Percentiles rank a stretch among this genome's conserved stretches.
phyloP scores from a whole-genome alignment of 2,888 invertebrate genomes.

The Amphimallon solstitiale region DNA sequence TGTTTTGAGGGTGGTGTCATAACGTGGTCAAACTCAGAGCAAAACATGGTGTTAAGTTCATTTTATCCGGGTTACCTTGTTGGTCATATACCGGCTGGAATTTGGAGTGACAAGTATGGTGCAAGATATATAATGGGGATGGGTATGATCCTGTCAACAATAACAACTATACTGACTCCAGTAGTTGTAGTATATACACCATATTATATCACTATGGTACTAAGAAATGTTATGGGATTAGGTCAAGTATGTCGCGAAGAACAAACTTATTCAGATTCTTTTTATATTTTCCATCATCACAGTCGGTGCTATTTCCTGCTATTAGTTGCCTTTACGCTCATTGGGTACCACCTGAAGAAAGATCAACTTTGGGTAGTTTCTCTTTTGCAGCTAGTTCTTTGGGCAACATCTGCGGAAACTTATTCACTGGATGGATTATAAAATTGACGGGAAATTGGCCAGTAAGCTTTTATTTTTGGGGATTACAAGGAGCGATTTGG shows the following conservation, averaged over 20 bases:
- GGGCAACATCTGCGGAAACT: conserved; percentile 22
- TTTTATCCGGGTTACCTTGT: conserved; percentile 34
- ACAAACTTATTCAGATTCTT: no score
- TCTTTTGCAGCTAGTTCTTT: conserved; percentile 71
- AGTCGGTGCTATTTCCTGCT: conserved; percentile 81
- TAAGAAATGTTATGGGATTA: neutral
- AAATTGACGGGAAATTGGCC: conserved; percentile 66
- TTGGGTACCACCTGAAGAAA: conserved; percentile 70
- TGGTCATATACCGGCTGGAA: conserved; percentile 33
- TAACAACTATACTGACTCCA: conserved; percentile 27
- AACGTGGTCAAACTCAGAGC: conserved; percentile 26
- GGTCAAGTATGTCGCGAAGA: no score
- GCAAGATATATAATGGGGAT: conserved; percentile 16
- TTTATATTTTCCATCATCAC: no score
- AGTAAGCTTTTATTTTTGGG: conserved; percentile 69
- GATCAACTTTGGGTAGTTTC: conserved; percentile 83
- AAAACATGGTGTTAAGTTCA: conserved; percentile 26
- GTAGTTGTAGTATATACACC: conserved; percentile 4
- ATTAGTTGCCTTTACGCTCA: conserved; percentile 3
- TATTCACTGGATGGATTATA: conserved; percentile 60
- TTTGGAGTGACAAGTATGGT: conserved; percentile 35
- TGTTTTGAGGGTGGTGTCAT: conserved; percentile 18
- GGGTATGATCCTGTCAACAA: conserved; percentile 23
- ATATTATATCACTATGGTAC: neutral
- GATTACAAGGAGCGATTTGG: conserved; percentile 66